A percentile compares a stretch with the other conserved stretches of the same genome.
These are phyloP conservation scores for Porphyrio hochstetteri DNA, from an alignment of 2,113 vertebrate species.

Conservation along the genomic window DNA sequence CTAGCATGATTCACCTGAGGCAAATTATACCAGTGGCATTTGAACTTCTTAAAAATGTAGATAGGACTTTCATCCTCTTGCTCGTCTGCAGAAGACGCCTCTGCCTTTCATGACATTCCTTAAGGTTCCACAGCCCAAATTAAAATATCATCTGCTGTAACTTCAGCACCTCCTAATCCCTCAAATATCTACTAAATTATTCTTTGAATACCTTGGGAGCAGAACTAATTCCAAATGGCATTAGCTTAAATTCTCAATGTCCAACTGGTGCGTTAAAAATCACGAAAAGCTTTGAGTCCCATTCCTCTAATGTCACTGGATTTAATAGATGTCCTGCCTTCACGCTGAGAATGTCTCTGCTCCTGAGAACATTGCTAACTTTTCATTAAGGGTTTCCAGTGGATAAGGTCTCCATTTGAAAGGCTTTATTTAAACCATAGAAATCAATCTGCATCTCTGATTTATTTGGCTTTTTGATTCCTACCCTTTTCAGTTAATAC, in stretches of 20 bases:
- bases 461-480: constrained; percentile 7
- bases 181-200: constrained; percentile 31
- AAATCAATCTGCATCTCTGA: constrained; percentile 23
- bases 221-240: constrained; percentile 36
- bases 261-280: constrained; percentile 26
- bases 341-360: constrained; percentile 37
- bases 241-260: constrained; percentile 5
- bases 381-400: constrained; percentile 33
- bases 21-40: background rate
- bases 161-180: background rate
- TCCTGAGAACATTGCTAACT: constrained; percentile 17
- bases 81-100: background rate
- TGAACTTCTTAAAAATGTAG: background rate
- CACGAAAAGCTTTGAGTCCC: background rate
- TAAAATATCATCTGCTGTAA: constrained; percentile 6
- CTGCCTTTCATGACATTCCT: background rate
- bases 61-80: background rate
- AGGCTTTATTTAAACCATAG: constrained; percentile 28
- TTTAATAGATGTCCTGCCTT: constrained; percentile 31
- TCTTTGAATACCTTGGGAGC: constrained; percentile 16
- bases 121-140: background rate
- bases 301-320: constrained; percentile 23
- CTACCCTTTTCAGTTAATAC: background rate
- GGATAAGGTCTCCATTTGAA: constrained; percentile 15
- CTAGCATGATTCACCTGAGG: background rate